Conservation (phyloP, 1,140 invertebrate species). For the Drosophila dunni region DNA sequence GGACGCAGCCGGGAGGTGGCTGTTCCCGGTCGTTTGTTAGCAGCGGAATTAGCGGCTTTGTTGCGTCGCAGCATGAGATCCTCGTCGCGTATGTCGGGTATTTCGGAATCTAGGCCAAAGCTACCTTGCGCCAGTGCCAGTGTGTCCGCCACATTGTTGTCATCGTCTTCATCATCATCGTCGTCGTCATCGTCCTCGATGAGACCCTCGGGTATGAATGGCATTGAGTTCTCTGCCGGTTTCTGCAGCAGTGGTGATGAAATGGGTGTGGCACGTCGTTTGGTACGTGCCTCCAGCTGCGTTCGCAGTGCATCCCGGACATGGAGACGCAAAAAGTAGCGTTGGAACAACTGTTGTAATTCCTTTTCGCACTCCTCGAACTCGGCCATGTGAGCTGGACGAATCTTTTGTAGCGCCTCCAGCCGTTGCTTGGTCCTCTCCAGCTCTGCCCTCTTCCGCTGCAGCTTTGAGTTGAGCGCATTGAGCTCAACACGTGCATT, state of each 20-base stretch:
- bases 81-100: conserved; percentile 76
- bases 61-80: conserved; percentile 61
- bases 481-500: conserved; percentile 86
- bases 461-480: conserved; percentile 95
- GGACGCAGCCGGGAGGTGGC: conserved; percentile 74
- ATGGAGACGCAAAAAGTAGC: conserved; percentile 94
- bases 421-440: conserved; percentile 97
- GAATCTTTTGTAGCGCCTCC: conserved; percentile 96
- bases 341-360: conserved; percentile 92
- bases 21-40: conserved; percentile 63
- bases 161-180: conserved; percentile 43
- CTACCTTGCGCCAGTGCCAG: not conserved
- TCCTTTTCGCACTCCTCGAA: conserved; percentile 96
- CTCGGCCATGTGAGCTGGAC: conserved; percentile 98
- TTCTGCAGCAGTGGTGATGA: conserved; percentile 73
- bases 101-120: conserved; percentile 70
- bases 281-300: conserved; percentile 66
- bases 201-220: conserved; percentile 79
- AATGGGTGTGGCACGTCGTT: conserved; percentile 64
- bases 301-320: conserved; percentile 88
- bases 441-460: conserved; percentile 94
- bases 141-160: conserved; percentile 2
- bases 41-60: not conserved
- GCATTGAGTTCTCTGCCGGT: conserved; percentile 71
- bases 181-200: conserved; percentile 78